Conservation (phyloP, 2,113 vertebrate genomes). For the Heteronetta atricapilla region DNA sequence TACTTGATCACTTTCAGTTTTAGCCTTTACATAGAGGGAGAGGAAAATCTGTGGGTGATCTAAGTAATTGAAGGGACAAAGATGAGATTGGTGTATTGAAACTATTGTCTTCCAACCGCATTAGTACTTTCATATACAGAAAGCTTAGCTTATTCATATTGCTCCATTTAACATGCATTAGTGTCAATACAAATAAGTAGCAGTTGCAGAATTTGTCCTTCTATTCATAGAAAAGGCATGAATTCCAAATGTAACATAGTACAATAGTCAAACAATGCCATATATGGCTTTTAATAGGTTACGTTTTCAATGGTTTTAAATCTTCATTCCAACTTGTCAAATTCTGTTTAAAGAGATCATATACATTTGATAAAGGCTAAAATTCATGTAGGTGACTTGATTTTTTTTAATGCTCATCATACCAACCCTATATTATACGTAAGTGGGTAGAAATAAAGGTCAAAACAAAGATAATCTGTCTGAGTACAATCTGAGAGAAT, state of each 20-base stretch:
- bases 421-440: not conserved
- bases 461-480: not conserved
- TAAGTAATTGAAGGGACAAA: not conserved
- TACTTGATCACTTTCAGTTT: not conserved
- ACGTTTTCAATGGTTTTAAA: not conserved
- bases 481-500: not conserved
- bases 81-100: not conserved
- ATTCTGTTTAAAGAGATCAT: not conserved
- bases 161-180: not conserved
- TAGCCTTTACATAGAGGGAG: not conserved
- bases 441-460: not conserved
- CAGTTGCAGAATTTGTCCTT: not conserved
- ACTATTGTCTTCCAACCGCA: not conserved
- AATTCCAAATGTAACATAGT: not conserved
- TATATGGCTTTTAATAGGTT: not conserved
- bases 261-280: not conserved
- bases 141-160: not conserved
- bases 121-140: not conserved
- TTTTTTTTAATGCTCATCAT: not conserved
- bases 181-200: not conserved
- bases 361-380: not conserved
- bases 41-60: not conserved
- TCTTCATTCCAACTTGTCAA: not conserved
- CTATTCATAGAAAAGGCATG: not conserved
- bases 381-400: not conserved